phyloP scores from a whole-genome alignment of 2,797 vertebrate genomes.

The Enteromius afrohamiltoni region DNA sequence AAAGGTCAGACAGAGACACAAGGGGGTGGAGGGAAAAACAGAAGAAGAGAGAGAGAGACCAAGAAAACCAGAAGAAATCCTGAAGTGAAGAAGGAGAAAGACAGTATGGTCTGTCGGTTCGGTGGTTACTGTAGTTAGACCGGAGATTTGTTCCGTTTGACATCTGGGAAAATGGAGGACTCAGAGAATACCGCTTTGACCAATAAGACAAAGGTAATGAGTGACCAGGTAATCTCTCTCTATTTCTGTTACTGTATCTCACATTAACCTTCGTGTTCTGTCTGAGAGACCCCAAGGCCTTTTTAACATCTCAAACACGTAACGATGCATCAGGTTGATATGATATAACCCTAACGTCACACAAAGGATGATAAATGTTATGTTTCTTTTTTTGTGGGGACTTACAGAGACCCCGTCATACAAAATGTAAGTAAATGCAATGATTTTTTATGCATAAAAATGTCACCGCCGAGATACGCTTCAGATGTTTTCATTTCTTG shows the following conservation, averaged over 20 bases:
- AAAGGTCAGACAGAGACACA: conserved; percentile 81
- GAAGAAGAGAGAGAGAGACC: conserved; percentile 39
- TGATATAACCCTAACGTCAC: not conserved
- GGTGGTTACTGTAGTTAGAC: conserved; percentile 8
- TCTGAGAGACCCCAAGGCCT: not conserved
- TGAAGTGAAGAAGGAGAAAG: not conserved
- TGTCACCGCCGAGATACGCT: not conserved
- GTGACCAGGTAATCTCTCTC: conserved; percentile 58
- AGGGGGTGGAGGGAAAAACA: conserved; percentile 49
- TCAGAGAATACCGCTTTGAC: conserved; percentile 38
- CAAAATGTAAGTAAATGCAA: not conserved
- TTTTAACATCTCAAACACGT: not conserved
- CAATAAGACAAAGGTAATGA: conserved; percentile 61
- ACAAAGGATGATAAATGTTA: not conserved
- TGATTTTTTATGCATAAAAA: too few species aligned
- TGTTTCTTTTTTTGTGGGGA: not conserved
- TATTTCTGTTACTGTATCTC: not conserved
- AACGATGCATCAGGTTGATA: not conserved
- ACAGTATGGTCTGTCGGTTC: not conserved
- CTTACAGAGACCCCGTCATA: not conserved
- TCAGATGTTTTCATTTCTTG: not conserved
- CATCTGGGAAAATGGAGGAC: conserved; percentile 51
- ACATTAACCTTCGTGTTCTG: not conserved
- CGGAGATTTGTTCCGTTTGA: not conserved
- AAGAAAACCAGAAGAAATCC: conserved; percentile 28